These are phyloP conservation scores for Bubalus kerabau DNA, from an alignment of 2,113 vertebrate genomes.

Conservation along the genomic window DNA sequence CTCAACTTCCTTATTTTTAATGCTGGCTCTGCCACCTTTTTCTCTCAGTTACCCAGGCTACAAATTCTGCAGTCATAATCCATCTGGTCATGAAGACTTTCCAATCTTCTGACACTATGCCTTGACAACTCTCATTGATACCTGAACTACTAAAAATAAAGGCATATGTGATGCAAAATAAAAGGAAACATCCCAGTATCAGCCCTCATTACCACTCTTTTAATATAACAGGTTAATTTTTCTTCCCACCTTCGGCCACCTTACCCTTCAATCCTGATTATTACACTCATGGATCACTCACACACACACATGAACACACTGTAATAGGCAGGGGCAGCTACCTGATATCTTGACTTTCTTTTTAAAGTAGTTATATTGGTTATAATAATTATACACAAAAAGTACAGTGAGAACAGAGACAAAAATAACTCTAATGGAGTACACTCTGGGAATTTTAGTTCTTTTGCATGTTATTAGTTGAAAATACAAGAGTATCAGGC, in stretches of 20 bases:
- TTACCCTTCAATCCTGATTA: neutral
- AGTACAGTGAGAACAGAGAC: neutral
- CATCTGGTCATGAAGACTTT: neutral
- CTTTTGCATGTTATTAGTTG: neutral
- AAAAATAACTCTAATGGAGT: neutral
- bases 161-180: neutral
- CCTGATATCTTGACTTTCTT: neutral
- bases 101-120: neutral
- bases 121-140: neutral
- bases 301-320: neutral
- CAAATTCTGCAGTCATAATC: neutral
- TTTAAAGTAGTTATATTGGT: slow-evolving; percentile 29
- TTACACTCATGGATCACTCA: neutral
- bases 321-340: neutral
- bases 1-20: neutral
- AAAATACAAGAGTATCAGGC: neutral
- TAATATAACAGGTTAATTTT: neutral
- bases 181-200: neutral
- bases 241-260: neutral
- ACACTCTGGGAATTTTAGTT: neutral
- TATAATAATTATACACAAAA: slow-evolving; percentile 19
- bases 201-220: neutral
- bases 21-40: neutral
- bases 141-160: neutral
- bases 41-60: neutral